Conservation (phyloP, 2,797 vertebrate genomes). For the Micromesistius poutassou region DNA sequence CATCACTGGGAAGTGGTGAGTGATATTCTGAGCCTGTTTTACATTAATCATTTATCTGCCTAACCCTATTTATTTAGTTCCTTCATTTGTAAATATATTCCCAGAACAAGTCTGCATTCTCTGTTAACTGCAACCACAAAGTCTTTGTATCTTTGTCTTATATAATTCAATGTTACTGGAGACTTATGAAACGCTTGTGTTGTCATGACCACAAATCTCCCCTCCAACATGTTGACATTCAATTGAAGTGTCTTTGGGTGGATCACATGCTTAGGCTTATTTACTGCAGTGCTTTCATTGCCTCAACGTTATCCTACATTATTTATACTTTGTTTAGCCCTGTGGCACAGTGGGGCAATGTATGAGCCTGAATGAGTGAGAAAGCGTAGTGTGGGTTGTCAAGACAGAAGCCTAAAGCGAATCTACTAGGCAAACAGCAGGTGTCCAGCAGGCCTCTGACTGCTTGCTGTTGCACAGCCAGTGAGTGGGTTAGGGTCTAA, state of each 20-base stretch:
- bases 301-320: slow-evolving; percentile 18
- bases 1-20: neutral
- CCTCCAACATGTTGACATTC: slow-evolving; percentile 12
- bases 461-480: too few species aligned
- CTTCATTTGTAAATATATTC: neutral
- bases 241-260: slow-evolving; percentile 9
- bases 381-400: too few species aligned
- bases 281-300: slow-evolving; percentile 3
- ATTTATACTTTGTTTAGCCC: slow-evolving; percentile 13
- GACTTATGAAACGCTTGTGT: neutral
- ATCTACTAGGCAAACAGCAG: too few species aligned
- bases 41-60: neutral
- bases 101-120: neutral
- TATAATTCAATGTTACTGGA: slow-evolving; percentile 11
- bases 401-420: too few species aligned
- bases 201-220: slow-evolving; percentile 1
- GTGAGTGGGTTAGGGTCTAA: too few species aligned
- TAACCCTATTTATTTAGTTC: neutral
- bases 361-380: too few species aligned
- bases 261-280: slow-evolving; percentile 15
- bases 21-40: neutral
- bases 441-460: too few species aligned
- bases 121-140: neutral
- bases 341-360: slow-evolving; percentile 1
- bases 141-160: neutral